These are phyloP conservation scores for Glyptemys insculpta DNA, from an alignment of 2,797 vertebrate species.

Conservation along the genomic window DNA sequence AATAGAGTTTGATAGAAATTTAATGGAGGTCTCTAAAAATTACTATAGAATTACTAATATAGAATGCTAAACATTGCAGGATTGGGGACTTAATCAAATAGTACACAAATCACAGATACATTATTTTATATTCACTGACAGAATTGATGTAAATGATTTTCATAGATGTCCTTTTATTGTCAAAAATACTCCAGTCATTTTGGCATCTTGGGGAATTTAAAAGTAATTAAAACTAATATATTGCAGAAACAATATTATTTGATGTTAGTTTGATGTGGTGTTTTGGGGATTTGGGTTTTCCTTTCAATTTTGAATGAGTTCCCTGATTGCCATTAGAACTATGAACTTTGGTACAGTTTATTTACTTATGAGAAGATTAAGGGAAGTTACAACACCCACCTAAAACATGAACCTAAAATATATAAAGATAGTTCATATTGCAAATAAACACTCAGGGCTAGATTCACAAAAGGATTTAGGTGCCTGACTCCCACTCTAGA, in stretches of 20 bases:
- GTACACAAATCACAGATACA: neutral
- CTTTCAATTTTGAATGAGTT: slow-evolving; percentile 36
- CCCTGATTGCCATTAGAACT: slow-evolving; percentile 43
- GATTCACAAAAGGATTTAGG: too few species aligned
- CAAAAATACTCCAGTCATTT: neutral
- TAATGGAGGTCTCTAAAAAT: neutral
- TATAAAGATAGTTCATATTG: neutral
- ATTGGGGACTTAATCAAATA: neutral
- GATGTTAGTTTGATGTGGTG: slow-evolving; percentile 19
- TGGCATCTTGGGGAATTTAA: neutral
- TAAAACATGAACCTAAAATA: slow-evolving; percentile 51
- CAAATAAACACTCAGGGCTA: slow-evolving; percentile 45
- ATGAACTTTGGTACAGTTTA: slow-evolving; percentile 45
- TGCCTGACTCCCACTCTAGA: too few species aligned
- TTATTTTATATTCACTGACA: neutral
- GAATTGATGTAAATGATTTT: neutral
- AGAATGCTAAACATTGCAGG: neutral
- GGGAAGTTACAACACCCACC: slow-evolving; percentile 51
- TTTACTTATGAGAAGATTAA: slow-evolving; percentile 41
- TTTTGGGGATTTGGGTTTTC: neutral
- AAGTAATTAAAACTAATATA: slow-evolving; percentile 48
- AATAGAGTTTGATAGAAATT: neutral
- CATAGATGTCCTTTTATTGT: neutral
- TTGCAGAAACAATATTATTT: slow-evolving; percentile 49
- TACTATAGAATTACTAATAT: neutral